A percentile compares a stretch with the other conserved stretches of the same genome.
Conservation (phyloP, 1,140 invertebrate species). For the Chrysomallon squamiferum region DNA sequence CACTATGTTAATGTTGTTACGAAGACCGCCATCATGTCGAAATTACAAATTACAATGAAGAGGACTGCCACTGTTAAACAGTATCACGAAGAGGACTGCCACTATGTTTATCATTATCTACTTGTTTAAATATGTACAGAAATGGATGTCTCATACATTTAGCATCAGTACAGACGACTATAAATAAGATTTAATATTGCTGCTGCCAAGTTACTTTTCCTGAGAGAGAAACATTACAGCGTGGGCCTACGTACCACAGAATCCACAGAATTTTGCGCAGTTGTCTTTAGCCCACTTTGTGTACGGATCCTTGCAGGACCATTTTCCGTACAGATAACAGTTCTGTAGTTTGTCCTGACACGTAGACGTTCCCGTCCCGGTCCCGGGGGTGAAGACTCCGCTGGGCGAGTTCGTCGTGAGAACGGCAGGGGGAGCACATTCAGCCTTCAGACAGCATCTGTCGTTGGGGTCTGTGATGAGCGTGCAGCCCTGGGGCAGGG, state of each 20-base stretch:
- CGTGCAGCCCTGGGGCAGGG: slow-evolving; percentile 34
- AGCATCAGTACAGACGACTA: too few species aligned
- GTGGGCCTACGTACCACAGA: slow-evolving; percentile 30
- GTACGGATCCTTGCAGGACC: slow-evolving; percentile 40
- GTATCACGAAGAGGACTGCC: too few species aligned
- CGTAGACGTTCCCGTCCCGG: background rate
- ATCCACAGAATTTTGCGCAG: slow-evolving; percentile 43
- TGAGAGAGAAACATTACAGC: too few species aligned
- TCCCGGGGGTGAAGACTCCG: slow-evolving; percentile 11
- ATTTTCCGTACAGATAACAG: slow-evolving; percentile 40
- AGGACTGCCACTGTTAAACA: too few species aligned
- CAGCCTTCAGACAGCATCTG: slow-evolving; percentile 40
- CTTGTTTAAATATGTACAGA: too few species aligned
- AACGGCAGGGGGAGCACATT: slow-evolving; percentile 28
- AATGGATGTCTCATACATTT: too few species aligned
- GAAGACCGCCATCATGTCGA: too few species aligned
- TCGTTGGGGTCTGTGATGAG: slow-evolving; percentile 33
- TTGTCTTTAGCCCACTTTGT: slow-evolving; percentile 48
- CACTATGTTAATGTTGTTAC: too few species aligned
- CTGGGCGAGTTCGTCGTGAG: slow-evolving; percentile 9
- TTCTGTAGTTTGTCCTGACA: slow-evolving; percentile 31
- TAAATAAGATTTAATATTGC: too few species aligned
- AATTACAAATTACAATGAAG: too few species aligned
- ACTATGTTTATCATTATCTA: too few species aligned
- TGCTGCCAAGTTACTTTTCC: too few species aligned